Base-by-base conservation (phyloP, 2,113 vertebrate genomes). In the Procavia capensis region DNA sequence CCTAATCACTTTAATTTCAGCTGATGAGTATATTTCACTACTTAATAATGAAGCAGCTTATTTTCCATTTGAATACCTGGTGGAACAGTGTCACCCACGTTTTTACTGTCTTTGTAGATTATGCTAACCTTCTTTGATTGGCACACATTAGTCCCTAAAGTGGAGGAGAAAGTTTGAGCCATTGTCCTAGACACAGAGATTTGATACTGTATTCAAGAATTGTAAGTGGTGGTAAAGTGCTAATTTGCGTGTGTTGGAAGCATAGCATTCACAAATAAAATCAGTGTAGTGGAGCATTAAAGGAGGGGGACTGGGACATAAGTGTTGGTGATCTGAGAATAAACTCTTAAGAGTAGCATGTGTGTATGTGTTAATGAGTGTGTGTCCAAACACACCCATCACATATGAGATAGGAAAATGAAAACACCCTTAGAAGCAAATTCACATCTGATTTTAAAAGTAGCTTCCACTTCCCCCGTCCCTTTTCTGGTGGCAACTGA, bases 241-340 rank as follows among this genome's bases (percentile, higher is more conserved):
- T 81, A 90, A 66, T 94, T 81, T 88, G 95, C 74, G 81, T 88
- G 63, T 57, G 74, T 83, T 9, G 4, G 79, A 70, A 94, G 64
- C 36, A 9, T 83, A 84, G 83, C 95, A 75, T 95, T 93, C 85
- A 57, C 68, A 97, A 86, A 94, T 75, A 54, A 43, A 88, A 91
- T 93, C 97, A 96, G 50, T 85, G 75, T 79, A 93, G 81, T 88
- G 24, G 78, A 68, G 86, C 68, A 13, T 75, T 76, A 75, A 47
- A 95, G 82, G 66, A 82, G 82, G 84, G 61, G 75, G 59, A n/a
- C n/a, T 29, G 5, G 57, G 89, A 11, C 47, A 3, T 86, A 34
- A 81, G 85, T 93, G 85, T 96, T 76, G 85, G 88, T 8, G 59
- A 92, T 93, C 27, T 45, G 54, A 82, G n/a, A 25, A 9, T 43